Percentiles rank a stretch among this genome's conserved stretches.
Conservation (phyloP, 1,140 invertebrate genomes). For the Macrocentrus cingulum region DNA sequence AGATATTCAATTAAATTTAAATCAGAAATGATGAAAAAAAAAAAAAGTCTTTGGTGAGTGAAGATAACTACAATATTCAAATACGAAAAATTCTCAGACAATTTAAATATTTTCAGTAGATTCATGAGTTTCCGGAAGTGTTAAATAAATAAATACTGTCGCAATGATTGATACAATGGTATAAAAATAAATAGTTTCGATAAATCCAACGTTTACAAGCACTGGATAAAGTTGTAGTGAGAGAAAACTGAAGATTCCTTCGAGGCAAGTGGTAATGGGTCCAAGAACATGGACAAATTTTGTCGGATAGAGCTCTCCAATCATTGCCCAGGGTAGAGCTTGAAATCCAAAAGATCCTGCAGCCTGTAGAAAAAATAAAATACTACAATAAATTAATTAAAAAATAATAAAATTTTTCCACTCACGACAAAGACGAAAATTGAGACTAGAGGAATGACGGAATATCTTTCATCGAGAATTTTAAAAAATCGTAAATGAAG, state of each 20-base stretch:
- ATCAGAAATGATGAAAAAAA: no score
- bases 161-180: conserved; percentile 19
- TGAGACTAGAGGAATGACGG: conserved; percentile 21
- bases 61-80: no score
- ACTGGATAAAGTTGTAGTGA: conserved; percentile 32
- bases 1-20: no score
- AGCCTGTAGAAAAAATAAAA: conserved; percentile 22
- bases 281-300: conserved; percentile 30
- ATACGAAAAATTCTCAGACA: no score
- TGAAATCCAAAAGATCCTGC: conserved; percentile 30
- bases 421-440: conserved; percentile 30
- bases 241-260: conserved; percentile 23
- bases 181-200: conserved; percentile 28
- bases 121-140: conserved; percentile 30
- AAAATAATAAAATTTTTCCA: not conserved
- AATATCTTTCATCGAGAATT: not conserved
- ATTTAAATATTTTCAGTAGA: no score
- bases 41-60: no score
- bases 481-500: conserved; percentile 24
- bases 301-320: conserved; percentile 33
- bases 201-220: conserved; percentile 13
- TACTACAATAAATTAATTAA: conserved; percentile 7
- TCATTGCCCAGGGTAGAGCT: conserved; percentile 29
- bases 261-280: conserved; percentile 28
- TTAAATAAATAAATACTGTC: conserved; percentile 28